Percentiles rank a stretch among this genome's conserved stretches.
phyloP scores from a whole-genome alignment of 2,888 invertebrate genomes.

The Agelastica alni region DNA sequence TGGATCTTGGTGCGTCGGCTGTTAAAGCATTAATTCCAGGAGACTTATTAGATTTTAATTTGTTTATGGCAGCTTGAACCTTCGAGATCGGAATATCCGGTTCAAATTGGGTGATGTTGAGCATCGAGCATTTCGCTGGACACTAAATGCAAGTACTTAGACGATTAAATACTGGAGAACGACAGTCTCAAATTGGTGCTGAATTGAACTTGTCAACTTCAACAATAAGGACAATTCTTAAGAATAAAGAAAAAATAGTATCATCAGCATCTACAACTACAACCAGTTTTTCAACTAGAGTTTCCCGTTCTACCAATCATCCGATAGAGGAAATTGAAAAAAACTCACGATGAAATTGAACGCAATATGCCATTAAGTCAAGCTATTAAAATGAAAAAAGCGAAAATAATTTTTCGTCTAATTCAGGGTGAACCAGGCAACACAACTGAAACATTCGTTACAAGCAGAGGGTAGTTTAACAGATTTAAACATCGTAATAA shows the following conservation, averaged over 20 bases:
- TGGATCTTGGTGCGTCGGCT: too few species aligned
- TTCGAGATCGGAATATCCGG: too few species aligned
- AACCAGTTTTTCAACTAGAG: too few species aligned
- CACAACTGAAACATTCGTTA: background rate
- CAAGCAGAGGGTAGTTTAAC: too few species aligned
- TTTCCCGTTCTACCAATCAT: too few species aligned
- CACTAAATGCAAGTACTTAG: background rate
- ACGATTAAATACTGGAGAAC: background rate
- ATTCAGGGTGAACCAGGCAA: background rate
- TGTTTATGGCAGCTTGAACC: too few species aligned
- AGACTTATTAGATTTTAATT: too few species aligned
- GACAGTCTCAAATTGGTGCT: background rate
- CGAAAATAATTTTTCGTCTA: background rate
- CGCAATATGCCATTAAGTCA: background rate
- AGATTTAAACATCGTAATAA: background rate
- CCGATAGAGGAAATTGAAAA: background rate
- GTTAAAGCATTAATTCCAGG: too few species aligned
- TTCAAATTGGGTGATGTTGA: too few species aligned
- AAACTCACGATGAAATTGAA: background rate
- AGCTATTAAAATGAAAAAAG: background rate
- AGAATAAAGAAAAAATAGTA: too few species aligned
- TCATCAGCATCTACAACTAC: background rate
- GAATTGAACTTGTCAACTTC: background rate
- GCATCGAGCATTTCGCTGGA: background rate
- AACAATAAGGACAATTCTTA: too few species aligned